Base-by-base conservation (phyloP, 2,888 invertebrate genomes). In the Anarsia innoxiella region DNA sequence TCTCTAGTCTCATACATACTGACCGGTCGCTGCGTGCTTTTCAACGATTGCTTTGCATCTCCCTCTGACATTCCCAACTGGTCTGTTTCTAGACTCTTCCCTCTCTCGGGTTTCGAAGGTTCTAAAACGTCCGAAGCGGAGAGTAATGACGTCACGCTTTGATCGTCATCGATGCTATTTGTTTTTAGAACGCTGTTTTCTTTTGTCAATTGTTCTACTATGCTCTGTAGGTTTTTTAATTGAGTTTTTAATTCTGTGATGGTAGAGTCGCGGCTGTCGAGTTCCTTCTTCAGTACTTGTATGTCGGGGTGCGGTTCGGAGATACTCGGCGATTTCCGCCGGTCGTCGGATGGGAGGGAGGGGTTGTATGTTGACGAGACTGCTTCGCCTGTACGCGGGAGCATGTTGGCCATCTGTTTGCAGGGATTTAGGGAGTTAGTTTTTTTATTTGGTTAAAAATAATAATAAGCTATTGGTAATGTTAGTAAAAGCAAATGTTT, bases 1-100 rank as follows among this genome's bases (percentile, higher is more conserved):
- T 93, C 90, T 52, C 94, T 88, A 48, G 93, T 89, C 75, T 94
- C 94, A 76, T 91, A 95, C 94, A 95, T 94, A 77, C 94, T 94
- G 53, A 91, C 92, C 54, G 94, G 94, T 59, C 94, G 86, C 69
- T 91, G 92, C 43, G 77, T 76, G 40, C 59, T 54, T 53, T 77
- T 79, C 41, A 64, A 47, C 31, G 72, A 48, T 12, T 74, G 65
- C 59, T 82, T 84, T 35, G 78, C 59, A 39, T 88, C 86, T 19
- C 88, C 86, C 43, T 87, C 87, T 15, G 74, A 57, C 72, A 45
- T 77, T 64, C 52, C 46, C 44, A 77, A 49, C 46, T 63, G 63
- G 1, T 83, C 82, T 6, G 75, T 74, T 38, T 82, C 82, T 14
- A 82, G 50, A 39, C 82, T 84, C 44, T 82, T 75, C 36, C 86